These are phyloP conservation scores for Bostrychus sinensis DNA, from an alignment of 2,113 vertebrate species.

Conservation along the genomic window DNA sequence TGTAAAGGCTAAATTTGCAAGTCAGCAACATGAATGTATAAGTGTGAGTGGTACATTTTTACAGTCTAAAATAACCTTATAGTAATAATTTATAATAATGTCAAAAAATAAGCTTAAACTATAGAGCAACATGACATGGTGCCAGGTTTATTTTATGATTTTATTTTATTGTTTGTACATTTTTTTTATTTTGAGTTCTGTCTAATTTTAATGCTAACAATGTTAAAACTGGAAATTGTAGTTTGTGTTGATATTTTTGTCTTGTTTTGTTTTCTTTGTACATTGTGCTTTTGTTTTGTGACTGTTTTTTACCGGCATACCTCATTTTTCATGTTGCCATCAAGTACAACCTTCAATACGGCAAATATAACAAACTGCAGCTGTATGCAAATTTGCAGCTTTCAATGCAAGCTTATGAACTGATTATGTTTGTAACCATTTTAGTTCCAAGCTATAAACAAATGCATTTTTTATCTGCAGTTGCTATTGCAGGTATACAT, in stretches of 20 bases:
- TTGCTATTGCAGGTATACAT: too few relatives aligned
- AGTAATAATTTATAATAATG: background rate
- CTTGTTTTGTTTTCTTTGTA: conserved; percentile 31
- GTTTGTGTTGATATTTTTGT: conserved; percentile 19
- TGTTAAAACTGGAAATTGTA: conserved; percentile 45
- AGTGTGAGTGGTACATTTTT: background rate
- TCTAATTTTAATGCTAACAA: conserved; percentile 49
- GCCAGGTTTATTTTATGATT: conserved; percentile 5
- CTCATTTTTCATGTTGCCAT: conserved; percentile 33
- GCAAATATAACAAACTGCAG: background rate
- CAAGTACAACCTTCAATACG: background rate
- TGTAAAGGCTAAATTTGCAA: background rate
- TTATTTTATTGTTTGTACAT: conserved; percentile 3
- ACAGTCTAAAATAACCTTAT: background rate
- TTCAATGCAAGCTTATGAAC: too few relatives aligned
- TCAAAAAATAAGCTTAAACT: conserved; percentile 6
- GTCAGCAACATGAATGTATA: conserved; percentile 48
- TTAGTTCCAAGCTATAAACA: too few relatives aligned
- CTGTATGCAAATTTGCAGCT: too few relatives aligned
- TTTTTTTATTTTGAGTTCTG: conserved; percentile 3
- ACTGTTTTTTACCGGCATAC: conserved; percentile 28
- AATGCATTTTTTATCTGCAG: too few relatives aligned
- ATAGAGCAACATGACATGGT: background rate
- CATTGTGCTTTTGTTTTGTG: background rate
- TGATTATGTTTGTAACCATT: too few relatives aligned